Evolutionary conservation across 23 tunicate genomes (phyloP).

Genomic region (Ascidia mentula): DNA sequence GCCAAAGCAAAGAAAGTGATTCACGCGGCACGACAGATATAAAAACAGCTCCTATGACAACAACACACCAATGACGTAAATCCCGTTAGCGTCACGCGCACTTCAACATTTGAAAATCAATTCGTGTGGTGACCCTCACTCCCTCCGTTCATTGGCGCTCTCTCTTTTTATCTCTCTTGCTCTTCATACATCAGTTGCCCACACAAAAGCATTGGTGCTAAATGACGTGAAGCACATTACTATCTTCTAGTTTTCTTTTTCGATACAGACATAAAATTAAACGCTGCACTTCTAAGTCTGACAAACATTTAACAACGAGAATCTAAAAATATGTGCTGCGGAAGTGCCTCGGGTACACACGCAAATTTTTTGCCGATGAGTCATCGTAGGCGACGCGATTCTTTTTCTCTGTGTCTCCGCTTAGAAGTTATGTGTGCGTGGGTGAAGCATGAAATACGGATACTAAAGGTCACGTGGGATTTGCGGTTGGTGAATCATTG

Average conservation of each 20-base stretch:
- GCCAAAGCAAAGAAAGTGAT: background rate
- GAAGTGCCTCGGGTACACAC: conserved; percentile 12
- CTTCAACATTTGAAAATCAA: background rate
- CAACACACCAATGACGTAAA: background rate
- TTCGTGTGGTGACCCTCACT: background rate
- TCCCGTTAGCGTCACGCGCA: background rate
- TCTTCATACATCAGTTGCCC: too few species aligned
- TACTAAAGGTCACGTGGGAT: conserved; percentile 11
- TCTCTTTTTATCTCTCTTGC: background rate
- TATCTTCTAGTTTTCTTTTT: too few species aligned
- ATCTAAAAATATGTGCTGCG: background rate
- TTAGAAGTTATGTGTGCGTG: background rate
- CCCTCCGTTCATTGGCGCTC: background rate
- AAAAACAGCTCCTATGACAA: conserved; percentile 1
- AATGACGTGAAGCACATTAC: too few species aligned
- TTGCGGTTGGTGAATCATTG: conserved; percentile 3
- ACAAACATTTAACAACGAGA: too few species aligned
- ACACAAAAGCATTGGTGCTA: too few species aligned
- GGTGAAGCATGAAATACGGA: background rate
- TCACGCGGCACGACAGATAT: conserved; percentile 1
- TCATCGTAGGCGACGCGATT: background rate
- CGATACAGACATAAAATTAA: too few species aligned
- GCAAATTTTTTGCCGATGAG: conserved; percentile 10
- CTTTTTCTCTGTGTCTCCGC: conserved; percentile 6
- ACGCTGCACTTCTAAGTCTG: too few species aligned